Evolutionary conservation across 1,140 invertebrate genomes (phyloP).

Genomic region (Drosophila murphyi): DNA sequence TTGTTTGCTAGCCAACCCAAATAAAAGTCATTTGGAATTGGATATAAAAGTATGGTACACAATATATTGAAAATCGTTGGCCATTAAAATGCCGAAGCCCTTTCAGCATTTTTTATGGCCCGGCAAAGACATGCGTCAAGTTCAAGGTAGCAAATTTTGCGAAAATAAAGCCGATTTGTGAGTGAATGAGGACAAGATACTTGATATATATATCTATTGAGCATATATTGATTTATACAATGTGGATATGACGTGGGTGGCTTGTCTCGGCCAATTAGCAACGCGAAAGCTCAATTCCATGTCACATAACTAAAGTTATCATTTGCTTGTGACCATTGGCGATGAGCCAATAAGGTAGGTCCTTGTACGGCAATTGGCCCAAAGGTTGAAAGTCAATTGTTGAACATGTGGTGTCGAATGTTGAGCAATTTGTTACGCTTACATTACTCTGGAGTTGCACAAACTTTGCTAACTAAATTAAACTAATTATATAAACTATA

Average conservation of each 20-base stretch:
- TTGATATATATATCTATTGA: background rate
- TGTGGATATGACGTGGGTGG: no score
- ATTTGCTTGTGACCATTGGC: slow-evolving; percentile 1
- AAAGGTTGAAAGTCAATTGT: slow-evolving; percentile 17
- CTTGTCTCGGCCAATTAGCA: slow-evolving; percentile 21
- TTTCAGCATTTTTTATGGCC: slow-evolving; percentile 42
- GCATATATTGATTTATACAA: background rate
- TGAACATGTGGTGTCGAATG: background rate
- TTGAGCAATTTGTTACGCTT: slow-evolving; percentile 4
- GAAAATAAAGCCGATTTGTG: slow-evolving; percentile 8
- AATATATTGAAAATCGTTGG: slow-evolving; percentile 49
- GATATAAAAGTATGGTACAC: slow-evolving; percentile 38
- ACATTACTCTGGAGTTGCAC: background rate
- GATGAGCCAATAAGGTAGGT: background rate
- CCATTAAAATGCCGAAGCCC: slow-evolving; percentile 45
- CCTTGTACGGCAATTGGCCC: slow-evolving; percentile 3
- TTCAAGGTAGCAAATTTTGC: slow-evolving; percentile 41
- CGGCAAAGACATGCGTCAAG: slow-evolving; percentile 41
- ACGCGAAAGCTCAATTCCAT: slow-evolving; percentile 13
- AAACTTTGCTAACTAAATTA: background rate
- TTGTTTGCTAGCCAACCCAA: background rate
- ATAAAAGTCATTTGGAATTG: slow-evolving; percentile 38
- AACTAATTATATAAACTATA: background rate
- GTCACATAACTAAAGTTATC: slow-evolving; percentile 5
- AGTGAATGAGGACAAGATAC: background rate